These are phyloP conservation scores for Drosophila asahinai DNA, from an alignment of 1,140 invertebrate species.

Conservation along the genomic window DNA sequence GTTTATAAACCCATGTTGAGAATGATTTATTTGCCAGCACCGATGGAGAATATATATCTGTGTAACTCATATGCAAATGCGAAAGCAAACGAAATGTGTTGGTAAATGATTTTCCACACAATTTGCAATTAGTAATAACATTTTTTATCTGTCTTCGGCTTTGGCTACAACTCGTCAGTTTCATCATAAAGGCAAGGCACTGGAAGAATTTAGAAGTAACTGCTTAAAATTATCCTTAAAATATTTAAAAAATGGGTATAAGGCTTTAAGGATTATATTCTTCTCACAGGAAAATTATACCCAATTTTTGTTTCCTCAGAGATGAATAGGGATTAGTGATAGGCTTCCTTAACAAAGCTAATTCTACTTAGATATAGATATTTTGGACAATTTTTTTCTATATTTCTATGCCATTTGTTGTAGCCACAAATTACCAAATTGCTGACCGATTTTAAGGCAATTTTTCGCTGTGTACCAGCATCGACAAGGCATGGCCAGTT, in stretches of 20 bases:
- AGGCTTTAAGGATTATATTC: background rate
- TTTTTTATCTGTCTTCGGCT: slow-evolving; percentile 55
- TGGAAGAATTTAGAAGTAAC: background rate
- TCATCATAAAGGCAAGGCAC: slow-evolving; percentile 60
- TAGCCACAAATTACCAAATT: background rate
- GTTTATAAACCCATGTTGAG: slow-evolving; percentile 11
- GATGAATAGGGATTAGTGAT: background rate
- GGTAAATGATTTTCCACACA: slow-evolving; percentile 79
- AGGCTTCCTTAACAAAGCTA: background rate
- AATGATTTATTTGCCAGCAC: slow-evolving; percentile 8
- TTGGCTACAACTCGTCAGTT: slow-evolving; percentile 19
- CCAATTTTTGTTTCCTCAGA: background rate
- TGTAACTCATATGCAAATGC: slow-evolving; percentile 63
- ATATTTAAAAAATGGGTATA: background rate
- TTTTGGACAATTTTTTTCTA: background rate
- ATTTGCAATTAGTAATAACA: slow-evolving; percentile 78
- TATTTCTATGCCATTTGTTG: background rate
- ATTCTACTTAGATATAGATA: background rate
- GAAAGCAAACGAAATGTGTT: slow-evolving; percentile 43
- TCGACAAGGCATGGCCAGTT: slow-evolving; percentile 52
- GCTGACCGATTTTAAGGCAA: background rate
- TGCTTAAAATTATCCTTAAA: background rate
- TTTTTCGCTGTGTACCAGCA: slow-evolving; percentile 24
- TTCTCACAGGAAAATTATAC: no score
- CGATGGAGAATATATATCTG: slow-evolving; percentile 1